These are phyloP conservation scores for Pogonognathellus flavescens DNA, from an alignment of 1,140 invertebrate species.

Conservation along the genomic window DNA sequence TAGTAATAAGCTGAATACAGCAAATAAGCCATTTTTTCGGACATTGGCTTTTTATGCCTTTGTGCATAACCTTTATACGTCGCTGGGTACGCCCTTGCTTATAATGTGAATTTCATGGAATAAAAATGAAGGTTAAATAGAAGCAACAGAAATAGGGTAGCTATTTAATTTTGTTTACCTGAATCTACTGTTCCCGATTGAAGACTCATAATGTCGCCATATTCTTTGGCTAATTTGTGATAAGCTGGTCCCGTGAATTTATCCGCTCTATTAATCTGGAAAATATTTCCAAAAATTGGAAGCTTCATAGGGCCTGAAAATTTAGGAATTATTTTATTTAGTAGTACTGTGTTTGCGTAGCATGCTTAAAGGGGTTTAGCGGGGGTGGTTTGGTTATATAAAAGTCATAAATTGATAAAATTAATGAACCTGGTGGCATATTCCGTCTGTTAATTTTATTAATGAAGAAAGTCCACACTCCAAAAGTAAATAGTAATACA, in stretches of 20 bases:
- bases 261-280: not conserved
- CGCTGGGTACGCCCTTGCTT: too few species aligned
- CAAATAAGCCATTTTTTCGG: too few species aligned
- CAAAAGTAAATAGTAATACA: not conserved
- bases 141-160: too few species aligned
- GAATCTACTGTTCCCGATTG: not conserved
- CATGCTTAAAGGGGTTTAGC: too few species aligned
- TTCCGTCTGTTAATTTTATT: not conserved
- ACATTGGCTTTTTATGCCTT: too few species aligned
- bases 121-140: too few species aligned
- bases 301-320: not conserved
- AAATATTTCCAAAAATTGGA: constrained; percentile 2
- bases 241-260: not conserved
- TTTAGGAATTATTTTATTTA: not conserved
- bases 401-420: not conserved
- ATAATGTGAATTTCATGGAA: too few species aligned
- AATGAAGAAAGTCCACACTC: not conserved
- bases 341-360: too few species aligned
- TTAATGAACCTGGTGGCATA: not conserved
- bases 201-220: constrained; percentile 3
- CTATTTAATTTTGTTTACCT: not conserved
- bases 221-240: constrained; percentile 11
- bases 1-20: too few species aligned
- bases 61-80: too few species aligned
- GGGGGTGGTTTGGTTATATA: not conserved